These are phyloP conservation scores for Portevinia maculata DNA, from an alignment of 2,888 invertebrate species.

Conservation along the genomic window DNA sequence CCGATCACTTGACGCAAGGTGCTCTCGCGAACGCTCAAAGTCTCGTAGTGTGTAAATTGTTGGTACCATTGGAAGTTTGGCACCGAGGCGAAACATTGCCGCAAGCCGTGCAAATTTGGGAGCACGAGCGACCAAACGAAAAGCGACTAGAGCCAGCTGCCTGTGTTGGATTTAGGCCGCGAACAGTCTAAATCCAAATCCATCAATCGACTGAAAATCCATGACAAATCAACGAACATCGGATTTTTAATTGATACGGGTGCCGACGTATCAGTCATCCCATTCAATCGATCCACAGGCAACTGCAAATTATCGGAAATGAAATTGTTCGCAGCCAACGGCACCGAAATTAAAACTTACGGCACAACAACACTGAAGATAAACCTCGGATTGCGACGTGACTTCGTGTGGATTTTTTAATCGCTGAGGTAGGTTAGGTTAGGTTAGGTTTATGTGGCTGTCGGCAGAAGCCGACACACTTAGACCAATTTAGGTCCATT, in stretches of 20 bases:
- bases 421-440: not conserved
- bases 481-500: no score
- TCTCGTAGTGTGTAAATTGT: not conserved
- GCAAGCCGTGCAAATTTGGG: not conserved
- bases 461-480: no score
- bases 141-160: not conserved
- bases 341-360: conserved; percentile 3
- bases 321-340: conserved; percentile 17
- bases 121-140: not conserved
- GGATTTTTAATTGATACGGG: conserved; percentile 21
- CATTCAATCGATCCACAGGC: conserved; percentile 3
- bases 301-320: conserved; percentile 1
- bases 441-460: no score
- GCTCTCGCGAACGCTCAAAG: conserved; percentile 15
- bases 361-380: not conserved
- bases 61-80: conserved; percentile 11
- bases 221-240: conserved; percentile 7
- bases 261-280: conserved; percentile 9
- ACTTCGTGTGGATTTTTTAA: not conserved
- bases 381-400: not conserved
- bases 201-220: conserved; percentile 3
- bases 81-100: conserved; percentile 7
- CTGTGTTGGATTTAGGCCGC: conserved; percentile 7
- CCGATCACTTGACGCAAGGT: not conserved
- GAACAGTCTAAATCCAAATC: conserved; percentile 5